phyloP scores from a whole-genome alignment of 2,888 invertebrate genomes.

The Machimus atricapillus region DNA sequence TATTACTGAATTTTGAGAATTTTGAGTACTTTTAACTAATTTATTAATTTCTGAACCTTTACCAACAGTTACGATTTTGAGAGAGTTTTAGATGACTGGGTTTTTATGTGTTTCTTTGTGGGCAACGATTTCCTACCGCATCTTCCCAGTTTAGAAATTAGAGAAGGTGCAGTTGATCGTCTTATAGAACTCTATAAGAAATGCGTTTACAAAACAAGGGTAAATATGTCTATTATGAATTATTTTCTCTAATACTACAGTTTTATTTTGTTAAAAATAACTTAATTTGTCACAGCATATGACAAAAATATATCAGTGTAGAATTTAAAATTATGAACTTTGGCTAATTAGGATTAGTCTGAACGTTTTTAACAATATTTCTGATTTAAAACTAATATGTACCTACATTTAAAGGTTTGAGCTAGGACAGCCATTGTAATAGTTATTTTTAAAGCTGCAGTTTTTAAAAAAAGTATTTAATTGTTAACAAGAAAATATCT shows the following conservation, averaged over 20 bases:
- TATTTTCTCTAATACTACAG: not conserved
- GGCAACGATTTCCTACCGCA: conserved; percentile 99
- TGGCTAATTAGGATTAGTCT: too few species aligned
- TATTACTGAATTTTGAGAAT: too few species aligned
- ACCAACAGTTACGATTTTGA: conserved; percentile 85
- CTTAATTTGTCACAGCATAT: too few species aligned
- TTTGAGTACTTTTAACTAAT: not conserved
- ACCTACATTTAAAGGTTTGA: too few species aligned
- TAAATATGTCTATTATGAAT: conserved; percentile 58
- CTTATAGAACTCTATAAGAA: conserved; percentile 93
- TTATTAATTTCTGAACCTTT: not conserved
- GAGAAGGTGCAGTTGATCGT: conserved; percentile 95
- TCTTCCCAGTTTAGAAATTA: conserved; percentile 95
- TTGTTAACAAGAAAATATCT: not conserved
- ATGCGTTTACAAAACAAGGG: conserved; percentile 90
- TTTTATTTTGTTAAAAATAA: not conserved
- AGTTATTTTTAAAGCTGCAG: not conserved
- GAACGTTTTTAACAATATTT: too few species aligned
- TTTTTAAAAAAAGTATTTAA: not conserved
- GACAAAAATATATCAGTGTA: too few species aligned
- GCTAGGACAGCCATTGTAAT: too few species aligned
- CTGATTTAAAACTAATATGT: too few species aligned
- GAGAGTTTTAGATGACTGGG: conserved; percentile 97
- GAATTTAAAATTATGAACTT: too few species aligned
- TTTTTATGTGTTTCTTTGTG: conserved; percentile 98